Percentiles rank a stretch among this genome's conserved stretches.
These are phyloP conservation scores for Sinopyrophorus schimmeli DNA, from an alignment of 2,888 invertebrate genomes.

Conservation along the genomic window DNA sequence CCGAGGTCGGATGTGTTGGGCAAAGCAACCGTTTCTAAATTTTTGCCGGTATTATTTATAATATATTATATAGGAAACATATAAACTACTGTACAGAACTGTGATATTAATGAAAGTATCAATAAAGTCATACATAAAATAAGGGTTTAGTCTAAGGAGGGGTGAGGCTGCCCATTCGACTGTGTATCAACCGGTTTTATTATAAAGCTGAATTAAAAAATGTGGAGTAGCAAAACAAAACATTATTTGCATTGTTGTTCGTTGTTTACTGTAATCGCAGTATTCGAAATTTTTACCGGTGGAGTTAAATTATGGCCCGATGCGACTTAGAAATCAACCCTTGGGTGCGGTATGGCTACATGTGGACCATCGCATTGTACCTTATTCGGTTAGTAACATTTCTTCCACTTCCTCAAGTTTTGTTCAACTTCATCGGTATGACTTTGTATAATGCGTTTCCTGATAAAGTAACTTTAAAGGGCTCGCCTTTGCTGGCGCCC, in stretches of 20 bases:
- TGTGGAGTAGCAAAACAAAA: conserved; percentile 69
- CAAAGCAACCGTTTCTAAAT: conserved; percentile 30
- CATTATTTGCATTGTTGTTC: conserved; percentile 80
- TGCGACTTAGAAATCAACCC: conserved; percentile 70
- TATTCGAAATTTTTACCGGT: conserved; percentile 66
- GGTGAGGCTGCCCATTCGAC: conserved; percentile 1
- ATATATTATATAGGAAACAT: no score
- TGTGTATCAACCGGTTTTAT: no score
- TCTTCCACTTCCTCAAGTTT: conserved; percentile 84
- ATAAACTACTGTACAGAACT: no score
- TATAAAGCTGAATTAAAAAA: no score
- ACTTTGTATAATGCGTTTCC: conserved; percentile 93
- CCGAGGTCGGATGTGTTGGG: conserved; percentile 16
- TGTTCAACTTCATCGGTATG: conserved; percentile 86
- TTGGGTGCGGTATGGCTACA: conserved; percentile 78
- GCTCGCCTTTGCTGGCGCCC: conserved; percentile 88
- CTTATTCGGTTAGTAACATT: conserved; percentile 78
- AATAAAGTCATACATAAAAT: no score
- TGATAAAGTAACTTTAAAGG: conserved; percentile 81
- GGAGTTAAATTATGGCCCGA: conserved; percentile 57
- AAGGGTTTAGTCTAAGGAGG: not conserved
- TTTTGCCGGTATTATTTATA: conserved; percentile 29
- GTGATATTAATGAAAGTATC: no score
- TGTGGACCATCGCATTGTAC: conserved; percentile 76
- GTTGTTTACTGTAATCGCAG: conserved; percentile 72